These are phyloP conservation scores for Daptonema setosum DNA, from an alignment of 2,888 invertebrate species.

Conservation along the genomic window DNA sequence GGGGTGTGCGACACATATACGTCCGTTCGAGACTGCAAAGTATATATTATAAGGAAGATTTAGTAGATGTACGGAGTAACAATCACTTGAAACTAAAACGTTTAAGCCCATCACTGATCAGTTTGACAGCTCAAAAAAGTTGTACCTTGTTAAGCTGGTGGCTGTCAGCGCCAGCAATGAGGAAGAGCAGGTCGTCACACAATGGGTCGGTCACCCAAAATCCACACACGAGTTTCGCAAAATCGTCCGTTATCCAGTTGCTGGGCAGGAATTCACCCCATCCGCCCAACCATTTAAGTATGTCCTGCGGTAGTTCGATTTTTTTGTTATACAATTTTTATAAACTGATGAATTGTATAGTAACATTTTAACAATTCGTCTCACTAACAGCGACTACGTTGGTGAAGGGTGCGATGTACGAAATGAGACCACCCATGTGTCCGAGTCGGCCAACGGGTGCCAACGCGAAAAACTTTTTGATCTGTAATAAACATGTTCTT, in stretches of 20 bases:
- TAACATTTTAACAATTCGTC: no score
- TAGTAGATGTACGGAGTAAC: no score
- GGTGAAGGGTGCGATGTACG: slow-evolving; percentile 10
- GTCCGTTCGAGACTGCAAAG: slow-evolving; percentile 29
- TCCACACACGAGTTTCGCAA: slow-evolving; percentile 19
- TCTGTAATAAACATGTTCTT: no score
- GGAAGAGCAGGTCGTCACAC: slow-evolving; percentile 51
- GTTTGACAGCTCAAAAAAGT: no score
- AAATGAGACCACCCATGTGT: slow-evolving; percentile 24
- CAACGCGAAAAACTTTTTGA: slow-evolving; percentile 21
- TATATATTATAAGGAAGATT: no score
- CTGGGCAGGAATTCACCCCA: slow-evolving; percentile 29
- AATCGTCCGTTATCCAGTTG: slow-evolving; percentile 14
- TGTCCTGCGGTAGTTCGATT: slow-evolving; percentile 25
- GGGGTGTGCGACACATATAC: slow-evolving; percentile 31
- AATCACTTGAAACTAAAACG: no score
- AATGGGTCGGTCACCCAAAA: slow-evolving; percentile 38
- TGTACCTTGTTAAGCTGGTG: slow-evolving; percentile 19
- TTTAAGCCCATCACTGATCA: no score
- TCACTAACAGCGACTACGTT: not conserved
- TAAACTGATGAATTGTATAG: no score
- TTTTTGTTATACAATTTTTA: no score
- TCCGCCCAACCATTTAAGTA: slow-evolving; percentile 34
- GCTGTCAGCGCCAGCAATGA: slow-evolving; percentile 43
- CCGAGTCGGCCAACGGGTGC: slow-evolving; percentile 24